These are phyloP conservation scores for Brachyhypopomus occidentalis DNA, from an alignment of 2,113 vertebrate genomes.

Conservation along the genomic window DNA sequence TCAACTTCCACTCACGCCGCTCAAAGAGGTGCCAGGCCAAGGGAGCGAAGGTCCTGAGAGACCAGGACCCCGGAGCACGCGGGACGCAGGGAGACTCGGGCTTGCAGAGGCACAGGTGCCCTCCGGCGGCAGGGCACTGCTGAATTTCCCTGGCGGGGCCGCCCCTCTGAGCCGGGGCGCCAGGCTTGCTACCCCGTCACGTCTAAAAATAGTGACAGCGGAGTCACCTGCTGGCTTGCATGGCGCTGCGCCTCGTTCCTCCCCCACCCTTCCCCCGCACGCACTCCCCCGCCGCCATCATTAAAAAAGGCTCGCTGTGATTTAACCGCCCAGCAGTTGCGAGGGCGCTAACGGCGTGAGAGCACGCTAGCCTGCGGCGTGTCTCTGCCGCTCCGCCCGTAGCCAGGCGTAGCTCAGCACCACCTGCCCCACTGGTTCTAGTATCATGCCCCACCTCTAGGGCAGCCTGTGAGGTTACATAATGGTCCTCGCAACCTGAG, in stretches of 20 bases:
- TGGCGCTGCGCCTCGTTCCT: conserved; percentile 71
- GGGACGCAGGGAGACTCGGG: too few species aligned
- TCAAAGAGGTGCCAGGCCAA: too few species aligned
- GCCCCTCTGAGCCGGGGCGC: conserved; percentile 63
- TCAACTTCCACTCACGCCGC: background rate
- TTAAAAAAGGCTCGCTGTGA: conserved; percentile 69
- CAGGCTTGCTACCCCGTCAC: conserved; percentile 65
- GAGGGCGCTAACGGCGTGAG: too few species aligned
- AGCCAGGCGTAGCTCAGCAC: too few species aligned
- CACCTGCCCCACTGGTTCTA: too few species aligned
- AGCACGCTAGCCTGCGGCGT: too few species aligned
- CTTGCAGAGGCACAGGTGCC: conserved; percentile 35
- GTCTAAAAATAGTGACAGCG: conserved; percentile 71
- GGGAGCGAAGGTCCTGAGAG: too few species aligned
- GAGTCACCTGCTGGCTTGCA: conserved; percentile 72
- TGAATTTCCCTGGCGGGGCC: conserved; percentile 66
- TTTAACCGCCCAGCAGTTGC: conserved; percentile 56
- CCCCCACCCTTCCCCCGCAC: conserved; percentile 66
- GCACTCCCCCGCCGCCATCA: conserved; percentile 62
- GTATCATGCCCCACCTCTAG: conserved; percentile 40
- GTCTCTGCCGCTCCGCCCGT: too few species aligned
- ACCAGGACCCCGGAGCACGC: too few species aligned
- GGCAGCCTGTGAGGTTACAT: conserved; percentile 56
- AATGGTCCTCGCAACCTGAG: too few species aligned
- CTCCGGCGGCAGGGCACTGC: conserved; percentile 45